Evolutionary conservation across 2,113 vertebrate species (phyloP).

Genomic region (Lathamus discolor): DNA sequence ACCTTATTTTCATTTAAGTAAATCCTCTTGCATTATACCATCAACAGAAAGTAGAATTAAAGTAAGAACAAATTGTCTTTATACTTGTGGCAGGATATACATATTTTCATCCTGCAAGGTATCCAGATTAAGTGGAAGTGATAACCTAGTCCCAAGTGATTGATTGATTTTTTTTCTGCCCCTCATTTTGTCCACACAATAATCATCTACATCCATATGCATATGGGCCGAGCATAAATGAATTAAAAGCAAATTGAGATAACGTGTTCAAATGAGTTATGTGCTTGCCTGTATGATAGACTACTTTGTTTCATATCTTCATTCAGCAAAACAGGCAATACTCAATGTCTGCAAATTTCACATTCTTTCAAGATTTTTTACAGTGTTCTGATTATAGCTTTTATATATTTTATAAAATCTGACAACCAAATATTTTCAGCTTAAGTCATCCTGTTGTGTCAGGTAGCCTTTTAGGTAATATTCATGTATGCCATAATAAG

Average conservation of each 20-base stretch:
- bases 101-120: not conserved
- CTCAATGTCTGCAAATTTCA: not conserved
- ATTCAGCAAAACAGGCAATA: not conserved
- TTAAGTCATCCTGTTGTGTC: not conserved
- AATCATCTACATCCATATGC: not conserved
- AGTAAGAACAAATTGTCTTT: not conserved
- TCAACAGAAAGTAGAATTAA: not conserved
- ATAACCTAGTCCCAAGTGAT: not conserved
- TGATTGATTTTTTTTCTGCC: not conserved
- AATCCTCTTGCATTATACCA: not conserved
- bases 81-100: not conserved
- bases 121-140: not conserved
- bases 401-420: not conserved
- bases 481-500: not conserved
- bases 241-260: not conserved
- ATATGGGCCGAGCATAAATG: not conserved
- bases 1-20: not conserved
- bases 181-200: not conserved
- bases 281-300: not conserved
- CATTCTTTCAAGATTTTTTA: not conserved
- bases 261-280: not conserved
- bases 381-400: not conserved
- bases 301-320: not conserved
- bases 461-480: not conserved
- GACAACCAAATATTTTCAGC: not conserved